Evolutionary conservation across 2,888 invertebrate species (phyloP).

Genomic region (Eumacrocentrus americanus): DNA sequence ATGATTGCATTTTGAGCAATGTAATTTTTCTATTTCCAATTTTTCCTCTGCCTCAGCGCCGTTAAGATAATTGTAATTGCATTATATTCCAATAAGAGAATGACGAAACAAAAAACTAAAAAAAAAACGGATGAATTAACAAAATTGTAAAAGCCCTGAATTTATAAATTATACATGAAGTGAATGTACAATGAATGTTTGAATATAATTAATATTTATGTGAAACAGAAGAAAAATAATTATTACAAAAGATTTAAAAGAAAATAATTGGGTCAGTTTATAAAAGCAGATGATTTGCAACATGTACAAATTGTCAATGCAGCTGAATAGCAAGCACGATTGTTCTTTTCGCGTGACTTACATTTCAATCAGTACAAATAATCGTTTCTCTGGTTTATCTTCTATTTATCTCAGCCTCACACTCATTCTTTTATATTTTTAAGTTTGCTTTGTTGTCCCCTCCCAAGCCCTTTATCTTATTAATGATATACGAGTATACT

Average conservation of each 20-base stretch:
- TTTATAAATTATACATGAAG: slow-evolving; percentile 34
- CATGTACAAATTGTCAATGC: slow-evolving; percentile 20
- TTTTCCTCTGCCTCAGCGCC: slow-evolving; percentile 28
- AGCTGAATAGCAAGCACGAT: not conserved
- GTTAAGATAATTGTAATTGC: slow-evolving; percentile 25
- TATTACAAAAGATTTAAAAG: not conserved
- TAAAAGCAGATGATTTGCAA: slow-evolving; percentile 9
- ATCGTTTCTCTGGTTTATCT: slow-evolving; percentile 7
- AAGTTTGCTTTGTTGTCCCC: not conserved
- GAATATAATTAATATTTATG: slow-evolving; percentile 36
- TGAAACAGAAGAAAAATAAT: slow-evolving; percentile 9
- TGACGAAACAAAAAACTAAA: not conserved
- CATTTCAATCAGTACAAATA: slow-evolving; percentile 8
- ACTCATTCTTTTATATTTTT: not conserved
- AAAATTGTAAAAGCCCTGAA: slow-evolving; percentile 6
- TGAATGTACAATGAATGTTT: slow-evolving; percentile 40
- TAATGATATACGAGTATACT: slow-evolving; percentile 6
- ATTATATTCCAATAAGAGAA: slow-evolving; percentile 16
- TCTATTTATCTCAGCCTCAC: not conserved
- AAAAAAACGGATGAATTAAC: not conserved
- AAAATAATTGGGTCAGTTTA: not conserved
- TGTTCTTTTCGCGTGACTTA: slow-evolving; percentile 1
- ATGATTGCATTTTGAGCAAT: slow-evolving; percentile 30
- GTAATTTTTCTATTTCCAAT: slow-evolving; percentile 34
- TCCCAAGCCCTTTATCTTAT: too few relatives aligned